Percentiles rank a stretch among this genome's conserved stretches.
Conservation (phyloP, 2,888 invertebrate genomes). For the Carterocephalus palaemon region DNA sequence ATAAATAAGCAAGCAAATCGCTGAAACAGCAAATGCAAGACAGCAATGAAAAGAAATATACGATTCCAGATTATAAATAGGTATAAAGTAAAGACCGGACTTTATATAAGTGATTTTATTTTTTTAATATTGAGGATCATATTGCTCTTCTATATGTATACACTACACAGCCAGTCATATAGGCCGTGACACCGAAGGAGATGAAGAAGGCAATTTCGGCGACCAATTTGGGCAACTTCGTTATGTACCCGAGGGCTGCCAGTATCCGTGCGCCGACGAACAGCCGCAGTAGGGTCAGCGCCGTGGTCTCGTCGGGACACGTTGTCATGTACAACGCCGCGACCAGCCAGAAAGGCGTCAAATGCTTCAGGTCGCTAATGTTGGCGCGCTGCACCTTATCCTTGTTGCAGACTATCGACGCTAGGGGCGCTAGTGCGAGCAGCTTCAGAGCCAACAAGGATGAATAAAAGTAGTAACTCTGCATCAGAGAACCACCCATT, state of each 20-base stretch:
- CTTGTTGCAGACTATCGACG: conserved; percentile 38
- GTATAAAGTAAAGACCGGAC: too few relatives aligned
- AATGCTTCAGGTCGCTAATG: conserved; percentile 49
- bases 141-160: conserved; percentile 39
- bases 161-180: conserved; percentile 46
- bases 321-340: conserved; percentile 51
- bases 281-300: conserved; percentile 39
- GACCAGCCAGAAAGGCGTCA: conserved; percentile 58
- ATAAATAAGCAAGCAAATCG: too few relatives aligned
- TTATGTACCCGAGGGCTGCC: conserved; percentile 41
- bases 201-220: conserved; percentile 43
- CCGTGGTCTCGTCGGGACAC: conserved; percentile 37
- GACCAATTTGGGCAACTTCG: conserved; percentile 35
- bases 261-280: conserved; percentile 43
- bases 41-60: too few relatives aligned
- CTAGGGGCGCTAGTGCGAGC: conserved; percentile 40
- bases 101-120: too few relatives aligned
- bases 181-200: conserved; percentile 45
- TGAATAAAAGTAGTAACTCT: conserved; percentile 20
- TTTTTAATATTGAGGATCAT: conserved; percentile 21
- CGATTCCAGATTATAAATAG: too few relatives aligned
- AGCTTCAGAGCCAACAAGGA: conserved; percentile 37
- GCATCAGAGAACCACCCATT: conserved; percentile 15
- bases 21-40: too few relatives aligned
- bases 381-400: conserved; percentile 46